Conservation (phyloP, 2,113 vertebrate species). For the Eira barbara region DNA sequence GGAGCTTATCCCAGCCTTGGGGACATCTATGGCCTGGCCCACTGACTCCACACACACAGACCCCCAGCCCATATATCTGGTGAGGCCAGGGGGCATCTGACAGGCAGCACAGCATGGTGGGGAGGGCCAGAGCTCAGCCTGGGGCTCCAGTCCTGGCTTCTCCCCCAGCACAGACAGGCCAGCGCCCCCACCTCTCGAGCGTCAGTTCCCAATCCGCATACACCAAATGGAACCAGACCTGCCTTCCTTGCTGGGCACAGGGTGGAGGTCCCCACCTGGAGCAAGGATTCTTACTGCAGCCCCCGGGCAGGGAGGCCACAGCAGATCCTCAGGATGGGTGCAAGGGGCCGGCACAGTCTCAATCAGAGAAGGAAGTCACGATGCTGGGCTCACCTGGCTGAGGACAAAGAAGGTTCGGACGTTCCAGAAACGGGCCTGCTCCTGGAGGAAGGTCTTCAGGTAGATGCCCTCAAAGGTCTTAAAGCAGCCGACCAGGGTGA, state of each 20-base stretch:
- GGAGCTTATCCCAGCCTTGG: neutral
- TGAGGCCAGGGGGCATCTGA: neutral
- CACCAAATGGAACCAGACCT: neutral
- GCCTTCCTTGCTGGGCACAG: neutral
- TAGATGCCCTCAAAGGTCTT: slow-evolving; percentile 84
- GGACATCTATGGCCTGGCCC: neutral
- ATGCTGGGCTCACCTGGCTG: slow-evolving; percentile 82
- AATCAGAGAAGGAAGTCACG: neutral
- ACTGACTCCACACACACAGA: neutral
- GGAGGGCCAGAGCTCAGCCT: neutral
- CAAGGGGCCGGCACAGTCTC: neutral
- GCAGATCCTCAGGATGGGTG: neutral
- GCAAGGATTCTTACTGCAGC: rapidly evolving
- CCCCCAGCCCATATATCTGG: neutral
- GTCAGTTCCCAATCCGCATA: neutral
- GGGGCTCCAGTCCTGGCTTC: neutral
- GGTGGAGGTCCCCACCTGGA: neutral
- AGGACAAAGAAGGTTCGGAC: slow-evolving; percentile 84
- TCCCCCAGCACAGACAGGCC: rapidly evolving
- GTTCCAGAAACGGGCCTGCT: slow-evolving; percentile 86
- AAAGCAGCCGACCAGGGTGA: slow-evolving; percentile 86
- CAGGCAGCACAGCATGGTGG: neutral
- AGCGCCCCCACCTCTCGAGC: neutral
- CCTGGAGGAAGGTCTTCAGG: slow-evolving; percentile 83
- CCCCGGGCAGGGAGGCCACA: no score